These are phyloP conservation scores for Metaphire vulgaris DNA, from an alignment of 1,140 invertebrate genomes.

Conservation along the genomic window DNA sequence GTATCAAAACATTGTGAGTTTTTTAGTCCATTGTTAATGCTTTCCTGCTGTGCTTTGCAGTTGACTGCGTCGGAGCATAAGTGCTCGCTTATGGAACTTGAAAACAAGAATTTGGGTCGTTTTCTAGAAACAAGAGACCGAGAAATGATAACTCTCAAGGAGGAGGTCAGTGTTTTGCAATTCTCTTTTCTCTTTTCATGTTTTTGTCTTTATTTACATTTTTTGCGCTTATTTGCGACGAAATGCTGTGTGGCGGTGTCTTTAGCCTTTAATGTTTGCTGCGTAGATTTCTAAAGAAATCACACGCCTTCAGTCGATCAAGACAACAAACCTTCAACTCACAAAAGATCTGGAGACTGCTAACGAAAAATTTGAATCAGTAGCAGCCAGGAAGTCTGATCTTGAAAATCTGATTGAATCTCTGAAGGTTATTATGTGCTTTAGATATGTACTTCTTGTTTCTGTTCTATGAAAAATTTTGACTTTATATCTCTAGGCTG, in stretches of 20 bases:
- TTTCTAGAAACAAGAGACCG: slow-evolving; percentile 34
- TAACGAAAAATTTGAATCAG: slow-evolving; percentile 52
- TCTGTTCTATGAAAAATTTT: too few relatives aligned
- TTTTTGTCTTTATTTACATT: too few relatives aligned
- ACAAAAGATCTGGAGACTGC: slow-evolving; percentile 55
- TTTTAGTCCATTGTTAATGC: too few relatives aligned
- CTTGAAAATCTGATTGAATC: slow-evolving; percentile 49
- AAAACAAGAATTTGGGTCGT: slow-evolving; percentile 36
- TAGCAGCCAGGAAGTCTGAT: slow-evolving; percentile 49
- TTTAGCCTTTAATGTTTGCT: too few relatives aligned
- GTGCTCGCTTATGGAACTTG: slow-evolving; percentile 34
- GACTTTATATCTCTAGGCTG: too few relatives aligned
- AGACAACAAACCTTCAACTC: slow-evolving; percentile 56
- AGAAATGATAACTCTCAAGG: slow-evolving; percentile 53
- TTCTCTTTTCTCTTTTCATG: too few relatives aligned
- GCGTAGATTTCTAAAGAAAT: slow-evolving; percentile 57
- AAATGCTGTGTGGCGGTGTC: too few relatives aligned
- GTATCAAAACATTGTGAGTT: too few relatives aligned
- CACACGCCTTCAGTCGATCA: slow-evolving; percentile 61
- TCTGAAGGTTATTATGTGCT: slow-evolving; percentile 38
- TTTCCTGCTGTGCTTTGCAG: slow-evolving; percentile 26
- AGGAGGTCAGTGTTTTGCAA: slow-evolving; percentile 56
- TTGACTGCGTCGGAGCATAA: slow-evolving; percentile 36
- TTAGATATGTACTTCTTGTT: slow-evolving; percentile 16
- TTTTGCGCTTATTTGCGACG: too few relatives aligned